These are phyloP conservation scores for Phenacoccus solenopsis DNA, from an alignment of 1,140 invertebrate genomes.

Conservation along the genomic window DNA sequence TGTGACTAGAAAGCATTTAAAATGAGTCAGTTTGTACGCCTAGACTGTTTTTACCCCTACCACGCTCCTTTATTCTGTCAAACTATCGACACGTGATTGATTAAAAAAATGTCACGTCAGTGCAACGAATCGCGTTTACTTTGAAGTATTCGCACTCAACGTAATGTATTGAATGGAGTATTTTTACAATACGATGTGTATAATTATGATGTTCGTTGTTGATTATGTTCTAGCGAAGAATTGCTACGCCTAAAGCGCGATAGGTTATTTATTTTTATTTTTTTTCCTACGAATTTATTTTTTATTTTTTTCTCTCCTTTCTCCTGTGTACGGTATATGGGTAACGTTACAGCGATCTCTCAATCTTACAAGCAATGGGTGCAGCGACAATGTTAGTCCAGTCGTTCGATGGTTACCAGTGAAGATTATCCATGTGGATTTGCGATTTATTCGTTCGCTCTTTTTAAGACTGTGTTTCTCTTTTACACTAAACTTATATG, in stretches of 20 bases:
- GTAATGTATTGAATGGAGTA: too few relatives aligned
- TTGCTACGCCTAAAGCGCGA: background rate
- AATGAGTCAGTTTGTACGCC: too few relatives aligned
- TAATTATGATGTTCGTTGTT: background rate
- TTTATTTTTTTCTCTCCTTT: background rate
- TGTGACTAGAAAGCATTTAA: too few relatives aligned
- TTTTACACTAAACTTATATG: too few relatives aligned
- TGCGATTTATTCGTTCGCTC: background rate
- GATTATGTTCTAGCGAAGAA: background rate
- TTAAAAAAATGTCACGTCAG: too few relatives aligned
- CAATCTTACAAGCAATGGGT: background rate
- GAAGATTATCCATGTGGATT: background rate
- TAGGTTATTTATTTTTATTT: conserved; percentile 7
- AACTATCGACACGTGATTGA: too few relatives aligned
- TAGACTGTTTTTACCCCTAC: too few relatives aligned
- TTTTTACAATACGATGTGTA: too few relatives aligned
- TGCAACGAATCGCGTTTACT: too few relatives aligned
- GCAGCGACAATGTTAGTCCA: background rate
- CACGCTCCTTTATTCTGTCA: too few relatives aligned
- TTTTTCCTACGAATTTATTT: background rate
- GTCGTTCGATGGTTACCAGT: conserved; percentile 1
- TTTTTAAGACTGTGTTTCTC: background rate
- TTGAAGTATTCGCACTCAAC: too few relatives aligned
- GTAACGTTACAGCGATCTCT: background rate
- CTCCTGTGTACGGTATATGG: background rate